Base-by-base conservation (phyloP, 2,797 vertebrate genomes). In the Scleropages formosus region DNA sequence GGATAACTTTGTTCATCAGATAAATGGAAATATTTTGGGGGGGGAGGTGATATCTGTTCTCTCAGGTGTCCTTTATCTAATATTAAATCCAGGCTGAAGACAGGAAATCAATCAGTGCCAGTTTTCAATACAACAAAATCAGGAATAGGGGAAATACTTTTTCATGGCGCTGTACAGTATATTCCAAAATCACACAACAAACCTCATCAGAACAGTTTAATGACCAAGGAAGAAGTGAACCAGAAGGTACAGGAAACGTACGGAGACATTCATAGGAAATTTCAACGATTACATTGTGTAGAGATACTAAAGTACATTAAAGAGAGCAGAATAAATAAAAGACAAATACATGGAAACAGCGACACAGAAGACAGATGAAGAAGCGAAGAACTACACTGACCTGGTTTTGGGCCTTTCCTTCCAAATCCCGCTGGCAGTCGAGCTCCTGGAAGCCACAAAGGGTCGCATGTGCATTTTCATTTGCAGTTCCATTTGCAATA, bases 401-500 rank as follows among this genome's bases (percentile, higher is more conserved):
- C 59, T 22, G 71, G 56, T n/a, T 72, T 72, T 20, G 58, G 58
- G 13, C 56, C 71, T 24, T 72, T 60, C 71, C 18, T 20, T 72
- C 71, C 71, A 72, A 46, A 13, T 39, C 16, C 11, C 59, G 31
- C 3, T 56, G 2, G 18, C 18, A 61, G 27, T 47, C 71, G 71
- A 22, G 53, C 26, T 46, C 56, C 71, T 72, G 56, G 60, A 72
- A 72, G n/a, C 59, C 20, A 72, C n/a, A 60, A 20, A 10, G 9
- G 49, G 24, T 22, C 12, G 22, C 53, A 58, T 27, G 24, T 56
- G 49, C 26, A 39, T 51, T 56, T 18, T 49, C 16, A 47, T 58
- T 56, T 39, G 15, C 24, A 71, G 0, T 56, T 51, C 49, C 6
- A 39, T 39, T 8, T 71, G 26, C 31, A 58, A 58, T 56, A 71